Percentiles rank a stretch among this genome's conserved stretches.
These are phyloP conservation scores for Chrysopa pallens DNA, from an alignment of 1,140 invertebrate genomes.

Conservation along the genomic window DNA sequence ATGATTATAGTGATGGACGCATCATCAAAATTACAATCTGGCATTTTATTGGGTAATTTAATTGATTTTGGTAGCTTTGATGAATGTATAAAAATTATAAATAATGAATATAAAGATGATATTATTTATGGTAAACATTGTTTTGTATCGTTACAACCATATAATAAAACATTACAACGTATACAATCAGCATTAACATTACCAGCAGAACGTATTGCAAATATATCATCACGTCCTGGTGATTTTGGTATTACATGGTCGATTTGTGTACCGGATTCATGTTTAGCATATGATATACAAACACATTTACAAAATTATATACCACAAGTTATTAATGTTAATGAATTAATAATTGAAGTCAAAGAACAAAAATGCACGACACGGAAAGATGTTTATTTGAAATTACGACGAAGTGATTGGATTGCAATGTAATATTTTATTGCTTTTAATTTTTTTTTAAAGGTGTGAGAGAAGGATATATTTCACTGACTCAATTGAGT, in stretches of 20 bases:
- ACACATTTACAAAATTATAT: neutral
- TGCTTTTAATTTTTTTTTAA: neutral
- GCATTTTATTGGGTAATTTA: slow-evolving; percentile 1
- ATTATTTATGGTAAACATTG: slow-evolving; percentile 1
- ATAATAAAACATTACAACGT: neutral
- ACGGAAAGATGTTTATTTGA: neutral
- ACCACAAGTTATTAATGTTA: neutral
- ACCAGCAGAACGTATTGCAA: neutral
- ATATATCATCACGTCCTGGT: neutral
- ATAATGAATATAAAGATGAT: neutral
- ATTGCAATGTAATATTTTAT: neutral
- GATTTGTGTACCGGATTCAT: neutral
- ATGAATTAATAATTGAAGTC: neutral
- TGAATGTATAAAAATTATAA: slow-evolving; percentile 1
- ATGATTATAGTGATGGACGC: slow-evolving; percentile 16
- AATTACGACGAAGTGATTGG: neutral
- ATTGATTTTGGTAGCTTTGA: slow-evolving; percentile 3
- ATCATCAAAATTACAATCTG: slow-evolving; percentile 10
- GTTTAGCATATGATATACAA: neutral
- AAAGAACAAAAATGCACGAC: neutral
- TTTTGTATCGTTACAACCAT: neutral
- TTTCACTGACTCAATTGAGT: no score
- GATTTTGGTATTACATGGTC: neutral
- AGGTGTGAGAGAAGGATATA: no score
- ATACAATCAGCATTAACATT: neutral